Evolutionary conservation across 2,797 vertebrate genomes (phyloP), one percentile per base, ranked within the genome.

Genomic region (Xerus rutilus): DNA sequence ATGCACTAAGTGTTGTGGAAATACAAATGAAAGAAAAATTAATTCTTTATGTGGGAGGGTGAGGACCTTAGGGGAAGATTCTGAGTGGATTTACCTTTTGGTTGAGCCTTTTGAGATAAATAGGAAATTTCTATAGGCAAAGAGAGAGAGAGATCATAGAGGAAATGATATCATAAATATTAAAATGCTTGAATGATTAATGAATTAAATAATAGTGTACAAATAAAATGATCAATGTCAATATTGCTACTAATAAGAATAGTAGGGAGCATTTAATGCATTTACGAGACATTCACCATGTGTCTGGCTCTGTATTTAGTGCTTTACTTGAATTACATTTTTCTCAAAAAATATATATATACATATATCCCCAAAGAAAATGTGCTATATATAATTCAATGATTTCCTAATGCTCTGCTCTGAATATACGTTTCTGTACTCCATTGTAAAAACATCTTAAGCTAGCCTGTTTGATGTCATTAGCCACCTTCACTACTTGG

Each of bases 21-120:
- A 97, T 65, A 79, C 28, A 88, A 91, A 95, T 70, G 81, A 85
- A 95, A 92, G 93, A 52, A 84, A 94, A 97, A 97, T 97, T 91
- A 97, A 74, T 93, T 96, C 83, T 96, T 94, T 81, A 65, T 35
- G 39, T 85, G 64, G 84, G 45, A 59, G 76, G 28, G 57, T 49
- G 54, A 2, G 21, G 28, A 52, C 7, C 65, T 81, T 43, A 14
- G 8, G 79, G 43, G 47, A 96, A 89, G 52, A n/a, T 64, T 74
- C 9, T 39, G 18, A 57, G 62, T 64, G 62, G 74, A 67, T 74
- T 82, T 3, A 54, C 79, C 28, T 35, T 39, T 86, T 39, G 95
- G 32, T 1, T 70, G 78, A 67, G 49, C 43, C 32, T 69, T 94
- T 95, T 54, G 62, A 74, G 91, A 85, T 84, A 76, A 70, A 25